Base-by-base conservation (phyloP, 2,797 vertebrate genomes). In the Vireo griseus region DNA sequence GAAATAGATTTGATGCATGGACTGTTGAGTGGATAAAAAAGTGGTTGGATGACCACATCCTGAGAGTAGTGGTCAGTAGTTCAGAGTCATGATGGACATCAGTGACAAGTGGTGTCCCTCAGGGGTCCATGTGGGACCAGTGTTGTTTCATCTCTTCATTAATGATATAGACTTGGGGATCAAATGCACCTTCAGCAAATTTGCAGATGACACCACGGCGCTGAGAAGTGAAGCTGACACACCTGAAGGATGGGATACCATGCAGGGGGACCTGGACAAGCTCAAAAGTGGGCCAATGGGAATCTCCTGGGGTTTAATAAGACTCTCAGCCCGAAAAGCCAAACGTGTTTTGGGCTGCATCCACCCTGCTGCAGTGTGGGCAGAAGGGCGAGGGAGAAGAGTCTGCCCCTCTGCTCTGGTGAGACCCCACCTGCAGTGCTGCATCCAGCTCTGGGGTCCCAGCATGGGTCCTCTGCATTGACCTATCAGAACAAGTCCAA, bases 341-440 rank as follows among this genome's bases (percentile, higher is more conserved):
- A 18, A 12, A 14, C 0, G 2, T 22, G 21, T 48, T 26, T 35
- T 42, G 57, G 8, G 25, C 11, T 62, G 8, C 17, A 42, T 25
- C 11, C 22, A 31, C 42, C n/a, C n/a, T n/a, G n/a, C n/a, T 42
- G 26, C 35, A 55, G 17, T 0, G 0, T 13, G 35, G 57, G 0
- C 35, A 48, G 11, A 17, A 48, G 48, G 17, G 5, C 2, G 4
- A 42, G 4, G 16, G 9, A 42, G 21, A 1, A 4, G 26, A 35
- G 35, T 35, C 35, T 33, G 31, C 5, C 35, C 16, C 11, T 69
- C 48, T 47, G 12, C 29, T 67, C 28, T 22, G 5, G 4, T 62
- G 29, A 35, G 14, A 61, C 8, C 11, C 13, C 17, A 35, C 31
- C 21, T 48, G 11, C 0, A 48, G 5, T 3, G 5, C 48, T 86